phyloP scores from a whole-genome alignment of 2,797 vertebrate genomes.

The Chelmon rostratus region DNA sequence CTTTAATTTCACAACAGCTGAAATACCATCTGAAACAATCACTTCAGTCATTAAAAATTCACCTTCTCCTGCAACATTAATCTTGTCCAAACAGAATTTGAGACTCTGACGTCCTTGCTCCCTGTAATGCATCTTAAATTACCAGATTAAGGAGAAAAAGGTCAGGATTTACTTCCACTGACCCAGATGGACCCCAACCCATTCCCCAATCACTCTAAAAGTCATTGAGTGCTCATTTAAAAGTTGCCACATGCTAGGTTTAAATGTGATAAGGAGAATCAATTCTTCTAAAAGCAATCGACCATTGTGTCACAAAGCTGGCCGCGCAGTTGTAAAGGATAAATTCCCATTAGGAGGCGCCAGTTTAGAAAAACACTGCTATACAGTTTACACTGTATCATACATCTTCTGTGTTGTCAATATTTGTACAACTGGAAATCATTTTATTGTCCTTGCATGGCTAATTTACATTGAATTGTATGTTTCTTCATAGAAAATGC shows the following conservation, averaged over 20 bases:
- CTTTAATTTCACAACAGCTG: neutral
- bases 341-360: constrained; percentile 14
- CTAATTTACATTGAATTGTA: neutral
- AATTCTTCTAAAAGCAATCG: constrained; percentile 47
- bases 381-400: neutral
- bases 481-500: neutral
- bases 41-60: constrained; percentile 3
- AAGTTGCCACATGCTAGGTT: constrained; percentile 50
- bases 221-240: constrained; percentile 40
- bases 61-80: constrained; percentile 19
- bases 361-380: constrained; percentile 5
- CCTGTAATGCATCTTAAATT: constrained; percentile 23
- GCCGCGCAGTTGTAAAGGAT: constrained; percentile 18
- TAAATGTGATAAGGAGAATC: constrained; percentile 38
- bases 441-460: neutral
- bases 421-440: neutral
- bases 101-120: constrained; percentile 16
- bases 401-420: neutral
- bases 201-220: constrained; percentile 6
- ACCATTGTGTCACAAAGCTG: constrained; percentile 20
- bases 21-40: constrained; percentile 6
- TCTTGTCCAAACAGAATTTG: constrained; percentile 9
- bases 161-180: neutral
- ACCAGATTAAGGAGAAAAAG: constrained; percentile 25
- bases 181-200: constrained; percentile 1